A percentile compares a stretch with the other conserved stretches of the same genome.
These are phyloP conservation scores for Eupithecia subumbrata DNA, from an alignment of 2,888 invertebrate genomes.

Conservation along the genomic window DNA sequence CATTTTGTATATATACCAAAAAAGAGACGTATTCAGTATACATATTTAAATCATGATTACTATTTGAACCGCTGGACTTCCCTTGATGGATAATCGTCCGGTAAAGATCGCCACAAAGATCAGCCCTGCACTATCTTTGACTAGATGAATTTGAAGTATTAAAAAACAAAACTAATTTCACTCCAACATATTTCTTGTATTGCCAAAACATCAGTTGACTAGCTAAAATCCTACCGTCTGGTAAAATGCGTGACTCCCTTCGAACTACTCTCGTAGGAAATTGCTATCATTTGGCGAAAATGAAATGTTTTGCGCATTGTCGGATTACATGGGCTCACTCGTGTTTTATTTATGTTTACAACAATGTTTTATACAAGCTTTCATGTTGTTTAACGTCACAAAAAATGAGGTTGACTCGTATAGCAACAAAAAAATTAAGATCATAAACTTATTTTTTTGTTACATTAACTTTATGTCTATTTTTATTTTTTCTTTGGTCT, in stretches of 20 bases:
- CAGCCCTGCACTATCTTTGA: neutral
- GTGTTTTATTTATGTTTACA: conserved; percentile 7
- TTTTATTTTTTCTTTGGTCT: neutral
- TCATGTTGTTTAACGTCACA: conserved; percentile 23
- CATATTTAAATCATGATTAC: no score
- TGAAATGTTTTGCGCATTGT: conserved; percentile 40
- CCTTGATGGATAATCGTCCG: no score
- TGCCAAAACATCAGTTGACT: neutral
- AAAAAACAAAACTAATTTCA: neutral
- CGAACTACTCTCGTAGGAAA: conserved; percentile 31
- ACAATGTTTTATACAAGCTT: conserved; percentile 8
- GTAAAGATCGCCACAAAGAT: no score
- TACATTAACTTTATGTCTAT: neutral
- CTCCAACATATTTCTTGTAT: neutral
- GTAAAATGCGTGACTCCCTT: conserved; percentile 23
- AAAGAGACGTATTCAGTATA: no score
- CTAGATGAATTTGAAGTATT: no score
- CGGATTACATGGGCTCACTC: conserved; percentile 24
- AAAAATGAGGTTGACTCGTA: neutral
- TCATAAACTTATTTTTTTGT: neutral
- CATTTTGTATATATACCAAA: no score
- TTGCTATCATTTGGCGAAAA: conserved; percentile 43
- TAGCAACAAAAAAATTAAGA: neutral
- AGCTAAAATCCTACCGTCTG: conserved; percentile 4
- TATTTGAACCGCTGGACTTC: no score